Evolutionary conservation across 2,797 vertebrate genomes (phyloP).

Genomic region (Amblyraja radiata): DNA sequence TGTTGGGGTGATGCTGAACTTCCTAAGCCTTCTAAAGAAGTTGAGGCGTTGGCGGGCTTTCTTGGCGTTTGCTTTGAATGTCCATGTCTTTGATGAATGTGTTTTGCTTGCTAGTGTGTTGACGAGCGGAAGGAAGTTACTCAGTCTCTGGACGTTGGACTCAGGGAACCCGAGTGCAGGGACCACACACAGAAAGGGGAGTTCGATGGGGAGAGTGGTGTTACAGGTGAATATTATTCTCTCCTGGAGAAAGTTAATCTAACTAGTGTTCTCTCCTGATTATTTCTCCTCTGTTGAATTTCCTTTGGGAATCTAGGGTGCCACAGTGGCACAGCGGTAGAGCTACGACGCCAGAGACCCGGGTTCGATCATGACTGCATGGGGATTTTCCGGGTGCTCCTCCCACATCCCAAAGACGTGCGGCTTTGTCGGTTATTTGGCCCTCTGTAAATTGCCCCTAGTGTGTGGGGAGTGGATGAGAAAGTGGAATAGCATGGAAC

Average conservation of each 20-base stretch:
- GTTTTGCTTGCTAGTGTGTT: conserved; percentile 64
- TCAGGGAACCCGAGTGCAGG: conserved; percentile 52
- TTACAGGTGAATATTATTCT: conserved; percentile 68
- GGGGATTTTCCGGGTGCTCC: no score
- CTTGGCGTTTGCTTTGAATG: background rate
- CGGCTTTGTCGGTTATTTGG: no score
- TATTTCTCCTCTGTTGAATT: background rate
- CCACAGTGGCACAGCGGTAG: no score
- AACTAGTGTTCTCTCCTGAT: background rate
- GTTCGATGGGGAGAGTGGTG: conserved; percentile 69
- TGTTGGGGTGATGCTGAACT: no score
- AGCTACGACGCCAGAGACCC: no score
- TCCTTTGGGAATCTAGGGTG: background rate
- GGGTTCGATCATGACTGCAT: no score
- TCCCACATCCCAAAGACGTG: no score
- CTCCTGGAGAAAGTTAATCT: background rate
- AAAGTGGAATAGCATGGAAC: no score
- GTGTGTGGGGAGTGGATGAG: no score
- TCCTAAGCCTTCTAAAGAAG: no score
- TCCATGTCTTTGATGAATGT: background rate
- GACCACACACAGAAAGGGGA: conserved; percentile 59
- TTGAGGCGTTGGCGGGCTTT: no score
- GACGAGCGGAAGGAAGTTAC: conserved; percentile 72
- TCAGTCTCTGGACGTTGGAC: conserved; percentile 76
- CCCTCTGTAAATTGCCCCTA: no score